These are phyloP conservation scores for Cirrhinus molitorella DNA, from an alignment of 2,797 vertebrate genomes.

Conservation along the genomic window DNA sequence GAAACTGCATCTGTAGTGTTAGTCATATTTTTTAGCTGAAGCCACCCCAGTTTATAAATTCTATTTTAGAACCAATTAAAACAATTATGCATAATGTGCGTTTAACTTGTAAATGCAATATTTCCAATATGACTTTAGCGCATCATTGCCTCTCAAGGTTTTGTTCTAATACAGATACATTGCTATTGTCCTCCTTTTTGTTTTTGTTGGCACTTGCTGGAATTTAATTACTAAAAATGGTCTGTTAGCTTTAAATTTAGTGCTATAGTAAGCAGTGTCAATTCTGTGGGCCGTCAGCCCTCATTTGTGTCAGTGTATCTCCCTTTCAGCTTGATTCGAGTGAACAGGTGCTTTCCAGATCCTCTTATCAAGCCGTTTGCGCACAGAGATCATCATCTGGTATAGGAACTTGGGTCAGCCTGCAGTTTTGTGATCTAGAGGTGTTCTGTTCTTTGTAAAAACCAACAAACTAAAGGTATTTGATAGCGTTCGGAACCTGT, in stretches of 20 bases:
- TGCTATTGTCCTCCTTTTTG: not conserved
- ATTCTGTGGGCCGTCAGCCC: conserved; percentile 14
- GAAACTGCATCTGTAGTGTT: not conserved
- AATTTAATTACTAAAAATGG: not conserved
- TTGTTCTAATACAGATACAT: conserved; percentile 6
- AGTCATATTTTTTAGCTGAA: not conserved
- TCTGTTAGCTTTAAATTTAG: conserved; percentile 15
- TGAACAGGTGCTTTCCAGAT: conserved; percentile 44
- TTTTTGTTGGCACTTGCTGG: not conserved
- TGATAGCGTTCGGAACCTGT: conserved; percentile 40
- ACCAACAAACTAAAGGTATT: conserved; percentile 37
- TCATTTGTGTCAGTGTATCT: conserved; percentile 62
- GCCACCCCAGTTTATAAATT: not conserved
- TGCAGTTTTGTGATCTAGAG: conserved; percentile 12
- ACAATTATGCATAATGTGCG: not conserved
- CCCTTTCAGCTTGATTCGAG: conserved; percentile 64
- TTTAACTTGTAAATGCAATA: not conserved
- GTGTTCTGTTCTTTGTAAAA: conserved; percentile 24
- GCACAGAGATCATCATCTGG: conserved; percentile 11
- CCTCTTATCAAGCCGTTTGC: conserved; percentile 34
- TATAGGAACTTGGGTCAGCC: not conserved
- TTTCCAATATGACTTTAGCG: not conserved
- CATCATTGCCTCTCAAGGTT: not conserved
- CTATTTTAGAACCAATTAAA: too few relatives aligned
- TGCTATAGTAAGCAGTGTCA: not conserved